These are phyloP conservation scores for Sminthurides aquaticus DNA, from an alignment of 2,888 invertebrate genomes.

Conservation along the genomic window DNA sequence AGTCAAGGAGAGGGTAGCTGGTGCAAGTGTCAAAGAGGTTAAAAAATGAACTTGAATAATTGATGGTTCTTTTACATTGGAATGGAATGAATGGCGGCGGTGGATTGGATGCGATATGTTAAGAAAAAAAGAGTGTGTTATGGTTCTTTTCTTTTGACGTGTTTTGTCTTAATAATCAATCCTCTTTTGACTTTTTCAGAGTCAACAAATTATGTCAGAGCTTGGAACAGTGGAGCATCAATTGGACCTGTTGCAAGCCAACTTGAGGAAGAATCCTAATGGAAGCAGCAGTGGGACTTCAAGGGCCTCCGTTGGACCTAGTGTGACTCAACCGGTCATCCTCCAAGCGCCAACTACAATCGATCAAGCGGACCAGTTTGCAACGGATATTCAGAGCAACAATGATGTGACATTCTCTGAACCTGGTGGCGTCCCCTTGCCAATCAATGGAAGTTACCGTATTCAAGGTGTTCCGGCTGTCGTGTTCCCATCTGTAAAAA, in stretches of 20 bases:
- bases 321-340: constrained; percentile 9
- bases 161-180: too few species aligned
- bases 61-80: background rate
- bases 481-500: constrained; percentile 84
- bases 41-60: background rate
- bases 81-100: too few species aligned
- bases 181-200: constrained; percentile 25
- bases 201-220: constrained; percentile 40
- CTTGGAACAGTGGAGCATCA: constrained; percentile 41
- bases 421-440: constrained; percentile 22
- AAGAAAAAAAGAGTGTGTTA: too few species aligned
- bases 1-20: too few species aligned
- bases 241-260: constrained; percentile 31
- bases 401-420: constrained; percentile 37
- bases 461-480: constrained; percentile 48
- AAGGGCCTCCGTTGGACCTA: background rate
- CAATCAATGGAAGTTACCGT: constrained; percentile 7
- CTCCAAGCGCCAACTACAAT: constrained; percentile 19
- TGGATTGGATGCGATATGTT: too few species aligned
- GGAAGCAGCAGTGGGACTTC: background rate
- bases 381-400: constrained; percentile 31
- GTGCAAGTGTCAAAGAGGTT: background rate
- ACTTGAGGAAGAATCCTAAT: constrained; percentile 22
- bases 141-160: too few species aligned
- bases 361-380: constrained; percentile 36